Evolutionary conservation across 2,113 vertebrate genomes (phyloP).

Genomic region (Cavia porcellus): DNA sequence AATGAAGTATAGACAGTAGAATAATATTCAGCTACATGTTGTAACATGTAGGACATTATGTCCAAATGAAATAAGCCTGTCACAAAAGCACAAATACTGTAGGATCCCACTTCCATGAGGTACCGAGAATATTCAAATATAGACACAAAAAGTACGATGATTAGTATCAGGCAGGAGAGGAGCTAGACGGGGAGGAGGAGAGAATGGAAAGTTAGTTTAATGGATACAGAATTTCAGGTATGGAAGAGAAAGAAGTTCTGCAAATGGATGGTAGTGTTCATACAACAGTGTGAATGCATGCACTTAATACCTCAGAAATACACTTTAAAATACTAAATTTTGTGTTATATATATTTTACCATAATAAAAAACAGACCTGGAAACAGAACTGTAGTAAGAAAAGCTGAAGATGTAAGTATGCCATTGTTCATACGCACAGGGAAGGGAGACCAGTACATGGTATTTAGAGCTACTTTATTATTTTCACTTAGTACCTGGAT

Average conservation of each 20-base stretch:
- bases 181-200: background rate
- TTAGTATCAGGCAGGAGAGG: background rate
- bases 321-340: slow-evolving; percentile 32
- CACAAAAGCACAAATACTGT: slow-evolving; percentile 15
- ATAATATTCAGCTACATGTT: background rate
- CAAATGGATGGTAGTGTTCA: background rate
- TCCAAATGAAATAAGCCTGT: slow-evolving; percentile 11
- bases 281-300: background rate
- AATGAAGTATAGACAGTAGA: background rate
- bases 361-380: background rate
- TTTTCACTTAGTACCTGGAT: slow-evolving; percentile 93
- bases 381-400: background rate
- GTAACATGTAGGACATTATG: background rate
- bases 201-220: slow-evolving; percentile 2
- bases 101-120: background rate
- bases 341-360: background rate
- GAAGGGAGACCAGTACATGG: background rate
- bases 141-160: slow-evolving; percentile 17
- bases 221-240: slow-evolving; percentile 11
- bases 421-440: background rate
- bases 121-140: background rate
- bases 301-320: background rate
- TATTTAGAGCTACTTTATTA: background rate
- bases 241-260: slow-evolving; percentile 10
- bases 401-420: background rate